A percentile compares a stretch with the other conserved stretches of the same genome.
Conservation (phyloP, 30 jellyfish, hydroid and myxozoan genomes). For the Mastigias papua region DNA sequence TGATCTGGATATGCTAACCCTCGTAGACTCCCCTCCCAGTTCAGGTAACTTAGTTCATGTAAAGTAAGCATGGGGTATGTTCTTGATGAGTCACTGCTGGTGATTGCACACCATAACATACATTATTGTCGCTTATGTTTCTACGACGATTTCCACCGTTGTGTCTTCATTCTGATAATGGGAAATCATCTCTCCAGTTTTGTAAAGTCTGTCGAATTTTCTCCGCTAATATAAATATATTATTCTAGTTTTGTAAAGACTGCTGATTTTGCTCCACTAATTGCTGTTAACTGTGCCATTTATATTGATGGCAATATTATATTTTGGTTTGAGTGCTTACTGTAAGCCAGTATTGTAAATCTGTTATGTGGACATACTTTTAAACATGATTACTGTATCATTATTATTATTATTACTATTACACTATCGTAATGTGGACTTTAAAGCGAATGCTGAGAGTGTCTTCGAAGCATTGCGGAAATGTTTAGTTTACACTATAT, state of each 20-base stretch:
- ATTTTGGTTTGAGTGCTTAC: slow-evolving; percentile 54
- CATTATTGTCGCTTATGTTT: too few relatives aligned
- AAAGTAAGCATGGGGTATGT: too few relatives aligned
- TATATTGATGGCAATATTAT: background rate
- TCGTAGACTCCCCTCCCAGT: too few relatives aligned
- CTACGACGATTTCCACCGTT: too few relatives aligned
- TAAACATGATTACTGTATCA: slow-evolving; percentile 45
- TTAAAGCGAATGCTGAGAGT: slow-evolving; percentile 20
- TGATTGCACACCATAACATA: too few relatives aligned
- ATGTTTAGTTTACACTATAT: slow-evolving; percentile 69
- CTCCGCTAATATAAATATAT: background rate
- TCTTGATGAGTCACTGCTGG: too few relatives aligned
- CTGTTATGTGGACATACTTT: slow-evolving; percentile 72
- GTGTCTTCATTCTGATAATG: background rate
- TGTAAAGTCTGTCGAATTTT: background rate
- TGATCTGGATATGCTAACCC: too few relatives aligned
- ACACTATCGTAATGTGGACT: slow-evolving; percentile 60
- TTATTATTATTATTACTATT: slow-evolving; percentile 16
- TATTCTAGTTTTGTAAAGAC: background rate
- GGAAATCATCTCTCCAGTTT: background rate
- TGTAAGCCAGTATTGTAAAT: slow-evolving; percentile 70
- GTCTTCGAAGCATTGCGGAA: slow-evolving; percentile 31
- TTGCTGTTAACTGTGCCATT: background rate
- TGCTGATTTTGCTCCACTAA: background rate
- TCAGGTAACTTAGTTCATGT: too few relatives aligned